A percentile compares a stretch with the other conserved stretches of the same genome.
Conservation (phyloP, 2,888 invertebrate genomes). For the Cancer borealis region DNA sequence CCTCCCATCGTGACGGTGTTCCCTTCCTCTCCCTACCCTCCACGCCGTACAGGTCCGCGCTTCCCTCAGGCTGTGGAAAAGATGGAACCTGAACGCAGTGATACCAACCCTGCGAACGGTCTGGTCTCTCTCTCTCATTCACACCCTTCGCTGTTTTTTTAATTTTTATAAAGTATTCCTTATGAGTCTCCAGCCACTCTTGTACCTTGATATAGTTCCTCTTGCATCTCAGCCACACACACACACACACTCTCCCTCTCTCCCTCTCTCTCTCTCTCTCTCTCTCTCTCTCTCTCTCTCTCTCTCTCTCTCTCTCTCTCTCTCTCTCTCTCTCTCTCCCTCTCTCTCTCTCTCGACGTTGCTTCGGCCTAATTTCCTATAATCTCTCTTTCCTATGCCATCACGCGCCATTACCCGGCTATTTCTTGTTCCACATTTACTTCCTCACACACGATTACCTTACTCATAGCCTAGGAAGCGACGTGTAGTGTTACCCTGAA, state of each 20-base stretch:
- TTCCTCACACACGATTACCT: background rate
- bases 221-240: background rate
- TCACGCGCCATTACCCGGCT: background rate
- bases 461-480: background rate
- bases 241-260: background rate
- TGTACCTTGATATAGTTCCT: background rate
- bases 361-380: background rate
- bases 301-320: slow-evolving; percentile 31
- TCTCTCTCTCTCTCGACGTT: slow-evolving; percentile 20
- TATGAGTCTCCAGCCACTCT: slow-evolving; percentile 12
- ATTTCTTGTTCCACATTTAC: background rate
- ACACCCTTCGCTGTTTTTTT: background rate
- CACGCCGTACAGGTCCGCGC: background rate
- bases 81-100: background rate
- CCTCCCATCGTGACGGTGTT: background rate
- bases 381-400: background rate
- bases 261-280: slow-evolving; percentile 7
- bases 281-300: slow-evolving; percentile 34
- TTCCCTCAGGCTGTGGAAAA: background rate
- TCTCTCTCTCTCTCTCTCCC: slow-evolving; percentile 24
- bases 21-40: background rate
- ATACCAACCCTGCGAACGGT: background rate
- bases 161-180: background rate
- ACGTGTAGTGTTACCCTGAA: background rate
- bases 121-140: background rate